These are phyloP conservation scores for Plodia interpunctella DNA, from an alignment of 1,140 invertebrate species.

Conservation along the genomic window DNA sequence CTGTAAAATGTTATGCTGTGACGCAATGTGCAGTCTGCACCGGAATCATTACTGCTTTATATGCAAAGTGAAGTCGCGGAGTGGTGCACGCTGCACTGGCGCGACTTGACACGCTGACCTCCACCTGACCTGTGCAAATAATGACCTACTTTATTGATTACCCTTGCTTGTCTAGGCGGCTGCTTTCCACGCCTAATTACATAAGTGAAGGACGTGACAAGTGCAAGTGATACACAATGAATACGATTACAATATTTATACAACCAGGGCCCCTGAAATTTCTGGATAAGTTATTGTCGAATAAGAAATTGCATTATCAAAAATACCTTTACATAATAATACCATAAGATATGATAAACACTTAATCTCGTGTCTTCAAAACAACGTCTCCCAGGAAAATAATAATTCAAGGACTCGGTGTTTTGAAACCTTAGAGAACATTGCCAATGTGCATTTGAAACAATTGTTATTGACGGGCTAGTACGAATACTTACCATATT, in stretches of 20 bases:
- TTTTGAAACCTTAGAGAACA: background rate
- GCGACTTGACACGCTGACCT: background rate
- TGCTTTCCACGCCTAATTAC: constrained; percentile 30
- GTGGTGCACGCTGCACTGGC: background rate
- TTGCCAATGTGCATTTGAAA: constrained; percentile 5
- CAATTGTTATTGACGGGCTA: background rate
- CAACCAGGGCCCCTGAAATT: constrained; percentile 37
- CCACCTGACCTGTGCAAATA: background rate
- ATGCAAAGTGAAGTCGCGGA: background rate
- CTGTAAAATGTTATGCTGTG: background rate
- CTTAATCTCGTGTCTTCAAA: background rate
- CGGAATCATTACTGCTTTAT: background rate
- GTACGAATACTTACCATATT: constrained; percentile 6
- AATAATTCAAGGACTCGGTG: constrained; percentile 4
- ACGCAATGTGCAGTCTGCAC: background rate
- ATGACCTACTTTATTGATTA: background rate
- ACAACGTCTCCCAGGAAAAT: constrained; percentile 10
- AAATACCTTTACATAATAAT: constrained; percentile 43
- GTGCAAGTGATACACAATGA: constrained; percentile 49
- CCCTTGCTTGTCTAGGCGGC: background rate
- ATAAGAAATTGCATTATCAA: constrained; percentile 36
- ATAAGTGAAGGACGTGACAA: constrained; percentile 45
- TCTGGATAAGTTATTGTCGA: constrained; percentile 31
- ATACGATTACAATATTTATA: constrained; percentile 36
- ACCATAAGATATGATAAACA: constrained; percentile 29